A percentile compares a stretch with the other conserved stretches of the same genome.
These are phyloP conservation scores for Sebastes minor DNA, from an alignment of 2,797 vertebrate species.

Conservation along the genomic window DNA sequence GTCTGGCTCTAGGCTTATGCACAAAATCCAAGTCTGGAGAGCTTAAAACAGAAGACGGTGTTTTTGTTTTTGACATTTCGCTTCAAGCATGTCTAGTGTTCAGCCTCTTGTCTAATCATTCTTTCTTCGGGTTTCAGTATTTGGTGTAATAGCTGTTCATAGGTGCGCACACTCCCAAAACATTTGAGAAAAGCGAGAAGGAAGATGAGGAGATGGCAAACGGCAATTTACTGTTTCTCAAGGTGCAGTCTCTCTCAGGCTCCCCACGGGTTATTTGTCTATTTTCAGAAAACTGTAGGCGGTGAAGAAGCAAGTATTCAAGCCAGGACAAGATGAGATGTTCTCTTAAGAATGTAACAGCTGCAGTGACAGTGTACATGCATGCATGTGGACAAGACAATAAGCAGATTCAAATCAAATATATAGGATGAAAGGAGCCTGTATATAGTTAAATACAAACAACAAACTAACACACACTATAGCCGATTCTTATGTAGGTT, in stretches of 20 bases:
- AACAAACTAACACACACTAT: not conserved
- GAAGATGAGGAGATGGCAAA: conserved; percentile 19
- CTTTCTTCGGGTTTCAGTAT: not conserved
- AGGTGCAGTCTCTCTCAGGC: conserved; percentile 65
- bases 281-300: conserved; percentile 76
- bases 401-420: not conserved
- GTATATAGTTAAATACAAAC: not conserved
- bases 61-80: conserved; percentile 27
- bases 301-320: conserved; percentile 57
- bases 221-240: conserved; percentile 57
- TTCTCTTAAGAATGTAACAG: conserved; percentile 57
- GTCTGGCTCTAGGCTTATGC: not conserved
- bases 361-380: conserved; percentile 36
- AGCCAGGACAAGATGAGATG: conserved; percentile 67
- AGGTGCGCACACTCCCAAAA: not conserved
- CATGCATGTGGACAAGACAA: not conserved
- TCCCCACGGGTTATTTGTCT: conserved; percentile 71
- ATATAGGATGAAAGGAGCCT: not conserved
- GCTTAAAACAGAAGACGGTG: not conserved
- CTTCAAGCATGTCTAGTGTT: not conserved
- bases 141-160: not conserved
- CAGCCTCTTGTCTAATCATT: not conserved
- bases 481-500: not conserved
- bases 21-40: not conserved
- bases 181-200: conserved; percentile 2